Evolutionary conservation across 2,113 vertebrate species (phyloP), one percentile per base, ranked within the genome.

Genomic region (Oophaga pumilio): DNA sequence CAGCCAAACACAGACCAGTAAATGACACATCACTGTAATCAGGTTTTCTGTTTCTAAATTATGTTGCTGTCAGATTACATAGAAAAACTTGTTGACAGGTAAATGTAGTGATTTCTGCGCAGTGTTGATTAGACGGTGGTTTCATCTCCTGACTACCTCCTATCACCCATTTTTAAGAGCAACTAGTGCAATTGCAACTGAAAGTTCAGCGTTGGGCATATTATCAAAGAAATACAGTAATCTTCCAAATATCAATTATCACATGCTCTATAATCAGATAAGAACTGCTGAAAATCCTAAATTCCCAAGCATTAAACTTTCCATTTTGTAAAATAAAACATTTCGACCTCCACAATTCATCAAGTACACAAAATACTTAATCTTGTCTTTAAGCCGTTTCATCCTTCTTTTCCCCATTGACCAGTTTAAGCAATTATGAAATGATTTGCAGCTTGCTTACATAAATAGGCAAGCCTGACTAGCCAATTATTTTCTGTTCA

Each of bases 401-500:
- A 43, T 76, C 49, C 15, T 9, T 57, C 12, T 77, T 85, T 64
- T 85, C 20, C 71, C 56, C 4, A 49, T 26, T 49, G 84, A n/a
- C n/a, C 73, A 50, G 18, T 86, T 78, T 78, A 28, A 77, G 33
- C 49, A 78, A 53, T 86, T 78, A 78, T 78, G 13, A 64, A 78
- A 78, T 76, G 74, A 84, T 86, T 79, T 79, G 84, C 59, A 12
- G 76, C 22, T 56, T 78, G 85, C 79, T 86, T 86, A 76, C 85
- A 86, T 68, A 79, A 76, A 78, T 26, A 86, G 52, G 49, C 60
- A 53, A 68, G 76, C 60, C 60, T 79, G 85, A 68, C 57, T 6
- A 74, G 28, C 85, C 85, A 86, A 86, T 86, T 86, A 86, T 56
- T 77, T 86, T 86, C 85, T 62, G 73, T 86, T 86, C 85, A 78